Base-by-base conservation (phyloP, 2,888 invertebrate genomes). In the Leptopterna dolabrata region DNA sequence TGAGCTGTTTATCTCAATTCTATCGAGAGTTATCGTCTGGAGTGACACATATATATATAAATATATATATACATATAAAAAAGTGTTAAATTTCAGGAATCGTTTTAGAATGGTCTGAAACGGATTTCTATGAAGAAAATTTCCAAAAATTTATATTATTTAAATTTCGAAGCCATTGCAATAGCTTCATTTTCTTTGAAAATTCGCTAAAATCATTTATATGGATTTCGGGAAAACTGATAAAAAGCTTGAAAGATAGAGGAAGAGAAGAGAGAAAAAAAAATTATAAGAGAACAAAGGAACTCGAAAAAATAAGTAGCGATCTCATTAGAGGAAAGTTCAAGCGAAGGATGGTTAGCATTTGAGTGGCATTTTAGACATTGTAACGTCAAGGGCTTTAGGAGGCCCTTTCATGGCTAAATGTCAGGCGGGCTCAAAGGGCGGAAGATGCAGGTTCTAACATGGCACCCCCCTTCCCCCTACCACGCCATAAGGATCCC, bases 321-420 rank as follows among this genome's bases (percentile, higher is more conserved):
- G 63, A 63, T 24, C 63, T 63, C 63, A 63, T 63, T 63, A 63
- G 9, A 11, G 63, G 63, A 63, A 63, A 63, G 63, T 63, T 63
- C 63, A 63, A 63, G 63, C 24, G 63, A 24, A 63, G 63, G 63
- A 63, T 24, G 63, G 24, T 63, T 63, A 63, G 24, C 63, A 63
- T 63, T 63, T 63, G 63, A 63, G 63, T 63, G 63, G 63, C 63
- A 63, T 63, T 63, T 63, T 63, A 63, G 63, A 63, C 63, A 19
- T 9, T 63, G 63, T 63, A 63, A 24, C 63, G 63, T 63, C 19
- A 27, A 19, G 19, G 13, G 63, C 63, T 63, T 24, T 63, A 24
- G 63, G 24, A 63, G 36, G 63, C 63, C 63, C 63, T 63, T 63
- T 63, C n/a, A 63, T 63, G 24, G 24, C 63, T 63, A 24, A 24